Evolutionary conservation across 2,888 invertebrate genomes (phyloP).

Genomic region (Apodemia hepburni): DNA sequence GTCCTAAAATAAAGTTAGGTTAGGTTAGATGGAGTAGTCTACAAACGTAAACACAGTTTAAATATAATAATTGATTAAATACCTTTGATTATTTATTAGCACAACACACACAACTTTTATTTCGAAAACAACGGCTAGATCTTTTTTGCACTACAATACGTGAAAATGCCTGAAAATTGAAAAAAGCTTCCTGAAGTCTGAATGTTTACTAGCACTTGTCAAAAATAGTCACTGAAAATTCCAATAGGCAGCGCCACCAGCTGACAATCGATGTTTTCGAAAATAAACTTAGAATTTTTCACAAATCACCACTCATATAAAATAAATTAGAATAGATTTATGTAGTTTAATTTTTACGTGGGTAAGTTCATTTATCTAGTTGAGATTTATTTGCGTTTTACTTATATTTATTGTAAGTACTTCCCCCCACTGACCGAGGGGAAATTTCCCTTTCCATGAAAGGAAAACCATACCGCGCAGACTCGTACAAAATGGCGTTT

Average conservation of each 20-base stretch:
- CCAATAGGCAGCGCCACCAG: constrained; percentile 53
- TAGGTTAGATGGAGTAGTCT: not conserved
- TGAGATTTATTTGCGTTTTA: constrained; percentile 35
- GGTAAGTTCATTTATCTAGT: constrained; percentile 51
- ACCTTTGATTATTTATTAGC: not conserved
- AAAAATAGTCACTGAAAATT: constrained; percentile 53
- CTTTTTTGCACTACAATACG: not conserved
- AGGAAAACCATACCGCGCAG: constrained; percentile 81
- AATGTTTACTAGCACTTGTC: constrained; percentile 42
- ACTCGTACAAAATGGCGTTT: constrained; percentile 85
- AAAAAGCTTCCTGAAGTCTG: constrained; percentile 4
- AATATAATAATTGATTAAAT: not conserved
- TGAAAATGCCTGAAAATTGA: not conserved
- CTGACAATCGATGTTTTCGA: constrained; percentile 74
- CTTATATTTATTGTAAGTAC: constrained; percentile 42
- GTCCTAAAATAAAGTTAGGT: no score
- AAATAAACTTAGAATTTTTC: constrained; percentile 73
- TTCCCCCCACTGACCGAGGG: constrained; percentile 72
- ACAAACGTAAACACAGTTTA: not conserved
- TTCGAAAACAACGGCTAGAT: not conserved
- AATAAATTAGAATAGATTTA: constrained; percentile 43
- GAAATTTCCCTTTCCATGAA: constrained; percentile 76
- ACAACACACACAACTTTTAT: not conserved
- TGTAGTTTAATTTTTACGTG: constrained; percentile 35
- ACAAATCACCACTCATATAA: constrained; percentile 45